Conservation (phyloP, 2,888 invertebrate species). For the Limnephilus auricula region DNA sequence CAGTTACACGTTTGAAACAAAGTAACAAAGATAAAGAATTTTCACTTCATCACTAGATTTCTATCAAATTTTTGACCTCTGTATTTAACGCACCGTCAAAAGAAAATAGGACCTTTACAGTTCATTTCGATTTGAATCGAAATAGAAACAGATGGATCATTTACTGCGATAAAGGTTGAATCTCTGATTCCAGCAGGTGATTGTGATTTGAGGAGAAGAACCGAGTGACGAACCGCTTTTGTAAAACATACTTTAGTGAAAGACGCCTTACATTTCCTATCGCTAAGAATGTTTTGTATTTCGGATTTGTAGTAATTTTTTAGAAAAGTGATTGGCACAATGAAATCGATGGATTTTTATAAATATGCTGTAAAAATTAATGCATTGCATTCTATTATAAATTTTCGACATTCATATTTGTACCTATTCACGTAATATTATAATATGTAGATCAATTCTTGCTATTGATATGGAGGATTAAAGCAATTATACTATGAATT, state of each 20-base stretch:
- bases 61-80: neutral
- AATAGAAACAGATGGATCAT: no score
- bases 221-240: conserved; percentile 12
- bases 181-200: neutral
- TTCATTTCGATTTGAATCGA: no score
- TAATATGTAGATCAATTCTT: conserved; percentile 7
- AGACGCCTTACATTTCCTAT: conserved; percentile 41
- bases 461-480: neutral
- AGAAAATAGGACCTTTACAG: neutral
- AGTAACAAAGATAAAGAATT: neutral
- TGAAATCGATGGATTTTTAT: conserved; percentile 14
- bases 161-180: neutral
- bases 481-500: neutral
- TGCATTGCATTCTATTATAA: conserved; percentile 36
- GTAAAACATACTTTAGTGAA: neutral
- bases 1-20: neutral
- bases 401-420: conserved; percentile 32
- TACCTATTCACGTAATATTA: neutral
- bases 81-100: neutral
- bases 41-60: neutral
- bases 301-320: conserved; percentile 43
- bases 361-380: conserved; percentile 39
- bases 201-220: neutral
- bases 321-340: conserved; percentile 20
- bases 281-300: conserved; percentile 41